Base-by-base conservation (phyloP, 2,797 vertebrate genomes). In the Vipera ursinii region DNA sequence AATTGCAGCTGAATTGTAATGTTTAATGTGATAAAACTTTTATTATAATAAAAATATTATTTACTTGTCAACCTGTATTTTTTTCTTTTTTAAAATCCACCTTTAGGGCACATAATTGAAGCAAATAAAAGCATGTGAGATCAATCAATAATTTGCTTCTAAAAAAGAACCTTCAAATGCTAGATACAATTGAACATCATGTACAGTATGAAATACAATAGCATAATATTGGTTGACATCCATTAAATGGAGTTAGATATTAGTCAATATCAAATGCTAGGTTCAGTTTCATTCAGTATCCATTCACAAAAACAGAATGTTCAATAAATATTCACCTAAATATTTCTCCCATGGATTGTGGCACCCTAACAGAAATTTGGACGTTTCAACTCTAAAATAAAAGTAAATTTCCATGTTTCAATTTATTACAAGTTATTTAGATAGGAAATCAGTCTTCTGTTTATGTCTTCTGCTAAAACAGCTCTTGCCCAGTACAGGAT, bases 401-500 rank as follows among this genome's bases (percentile, higher is more conserved):
- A 73, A 73, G 6, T 44, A 73, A 73, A 88, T 48, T 59, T 51
- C 22, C 38, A 91, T 28, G n/a, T 10, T 78, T 6, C 15, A 88
- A 13, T 91, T 91, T 59, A 38, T 38, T 78, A 24, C 24, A 38
- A 26, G 32, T 86, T 91, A 95, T 90, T 93, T 94, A 87, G 90
- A 94, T 51, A 93, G 59, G 56, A 93, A 92, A 90, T n/a, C 0
- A 48, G 0, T 88, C 92, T 94, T 92, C 91, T 60, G n/a, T 51
- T 51, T 51, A 51, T 51, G 0, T 88, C 92, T 94, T 92, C 91
- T 60, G n/a, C 22, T 38, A 32, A 2, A 90, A 92, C 15, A 48
- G 15, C 89, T 89, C 88, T 78, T 0, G 91, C 92, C 94, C 96
- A 95, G 78, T 96, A 94, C 92, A 93, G 94, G 90, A 96, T 96